Evolutionary conservation across 2,113 vertebrate species (phyloP), one percentile per base, ranked within the genome.

Genomic region (Eleginops maclovinus): DNA sequence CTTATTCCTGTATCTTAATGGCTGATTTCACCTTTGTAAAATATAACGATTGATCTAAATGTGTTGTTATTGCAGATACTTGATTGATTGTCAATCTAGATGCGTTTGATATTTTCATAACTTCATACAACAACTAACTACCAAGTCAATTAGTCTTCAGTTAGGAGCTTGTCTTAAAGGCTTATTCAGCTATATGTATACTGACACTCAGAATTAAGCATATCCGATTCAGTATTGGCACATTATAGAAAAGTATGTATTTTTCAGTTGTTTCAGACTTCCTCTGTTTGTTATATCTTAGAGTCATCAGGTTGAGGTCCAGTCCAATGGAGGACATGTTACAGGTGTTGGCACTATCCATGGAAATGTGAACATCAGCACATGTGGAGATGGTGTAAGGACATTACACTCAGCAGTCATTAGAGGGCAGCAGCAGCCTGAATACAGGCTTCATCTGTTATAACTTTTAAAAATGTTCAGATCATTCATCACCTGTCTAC

Each of bases 321-420:
- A 61, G 36, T 95, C 97, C 55, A 91, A 84, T 1, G 96, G 96
- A 83, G 97, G 97, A 69, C 92, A 96, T 47, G 90, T 99, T 72
- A 96, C 94, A 75, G 96, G 97, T 72, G 68, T 94, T 64, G 96
- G 97, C 70, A 98, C 96, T 0, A 92, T 99, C 85, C 94, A 96
- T 85, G 98, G 97, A 63, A 96, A 99, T 49, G 93, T 95, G 89
- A 92, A 96, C 90, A 97, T 99, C 90, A 86, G 66, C 77, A 94
- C 96, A 56, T 91, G 91, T 66, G 92, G 95, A 88, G 93, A 96
- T 65, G 93, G 97, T 92, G 97, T 99, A 95, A 89, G 85, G n/a
- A 66, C 71, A 70, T 5, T 58, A 74, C 56, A 54, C 55, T 70
- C 41, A 75, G 63, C 58, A 60, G 63, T 46, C 83, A 56, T 28